Base-by-base conservation (phyloP, 2,888 invertebrate species). In the Rotaria magnacalcarata region DNA sequence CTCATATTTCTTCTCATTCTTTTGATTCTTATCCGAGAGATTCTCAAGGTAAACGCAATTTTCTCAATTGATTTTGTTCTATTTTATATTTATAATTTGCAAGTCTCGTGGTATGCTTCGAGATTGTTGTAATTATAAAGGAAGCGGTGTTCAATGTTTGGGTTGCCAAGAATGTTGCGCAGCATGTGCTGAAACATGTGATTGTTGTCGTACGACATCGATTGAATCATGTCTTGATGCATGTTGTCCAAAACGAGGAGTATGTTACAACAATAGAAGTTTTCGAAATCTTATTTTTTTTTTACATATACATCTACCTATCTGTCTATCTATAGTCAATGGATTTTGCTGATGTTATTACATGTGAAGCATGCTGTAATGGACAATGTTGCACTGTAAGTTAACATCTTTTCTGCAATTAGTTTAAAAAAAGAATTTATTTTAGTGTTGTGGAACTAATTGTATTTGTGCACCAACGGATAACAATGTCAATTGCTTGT, bases 181-280 rank as follows among this genome's bases (percentile, higher is more conserved):
- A 47, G 24, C 80, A 80, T 80, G 80, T 80, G 80, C 80, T 80
- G 80, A 80, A 80, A 80, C 80, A 80, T 80, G 80, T 80, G 47
- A 80, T 47, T 80, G 80, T 80, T 80, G 80, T 80, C 10, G 14
- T n/a, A 47, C 80, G 34, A 47, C 80, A 80, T 80, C 80, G 8
- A n/a, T 80, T 80, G 80, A 80, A 47, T 80, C 80, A 80, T 80
- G 80, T 80, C 10, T 80, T 7, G 80, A 80, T 80, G 80, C 80
- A 10, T 80, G 80, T 14, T 80, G 80, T 80, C 80, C 80, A 80
- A 80, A 80, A 80, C 80, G 80, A 10, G 80, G 47, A 47, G 47
- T 47, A 67, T 2, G 34, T 34, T 16, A 27, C 1, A 8, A 16
- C 1, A 41, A 27, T 67, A 2, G 14, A 60, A 67, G 1, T 24